Conservation (phyloP, 2,113 vertebrate genomes). For the Peromyscus polionotus region DNA sequence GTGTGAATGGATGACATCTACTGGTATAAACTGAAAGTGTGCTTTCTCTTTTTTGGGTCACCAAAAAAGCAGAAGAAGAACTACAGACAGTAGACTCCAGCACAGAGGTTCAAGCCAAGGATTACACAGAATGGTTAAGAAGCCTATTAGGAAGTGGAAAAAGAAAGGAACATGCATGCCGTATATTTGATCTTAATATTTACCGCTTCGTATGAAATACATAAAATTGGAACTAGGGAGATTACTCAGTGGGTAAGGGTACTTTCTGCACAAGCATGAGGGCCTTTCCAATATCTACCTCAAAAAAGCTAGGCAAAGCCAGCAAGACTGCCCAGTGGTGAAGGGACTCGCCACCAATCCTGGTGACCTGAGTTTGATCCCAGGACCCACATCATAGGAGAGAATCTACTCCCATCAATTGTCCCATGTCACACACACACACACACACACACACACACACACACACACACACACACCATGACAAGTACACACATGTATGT, state of each 20-base stretch:
- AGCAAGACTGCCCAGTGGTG: background rate
- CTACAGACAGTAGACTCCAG: background rate
- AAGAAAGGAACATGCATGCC: background rate
- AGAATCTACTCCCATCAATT: background rate
- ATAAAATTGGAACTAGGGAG: background rate
- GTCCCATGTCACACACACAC: background rate
- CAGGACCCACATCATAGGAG: background rate
- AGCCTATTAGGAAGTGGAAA: background rate
- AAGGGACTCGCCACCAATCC: background rate
- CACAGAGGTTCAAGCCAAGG: background rate
- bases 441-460: background rate
- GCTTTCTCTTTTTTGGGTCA: conserved; percentile 26
- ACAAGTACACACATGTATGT: background rate
- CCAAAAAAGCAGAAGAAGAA: background rate
- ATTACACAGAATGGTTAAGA: background rate
- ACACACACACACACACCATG: background rate
- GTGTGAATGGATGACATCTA: conserved; percentile 77
- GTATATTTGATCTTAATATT: background rate
- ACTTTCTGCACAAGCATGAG: background rate
- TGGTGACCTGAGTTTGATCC: background rate
- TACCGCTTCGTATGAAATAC: conserved; percentile 2
- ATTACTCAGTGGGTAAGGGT: background rate
- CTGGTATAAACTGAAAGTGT: conserved; percentile 72
- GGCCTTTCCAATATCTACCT: background rate
- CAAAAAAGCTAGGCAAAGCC: background rate